A percentile compares a stretch with the other conserved stretches of the same genome.
Conservation (phyloP, 2,113 vertebrate species). For the Platichthys stellatus region DNA sequence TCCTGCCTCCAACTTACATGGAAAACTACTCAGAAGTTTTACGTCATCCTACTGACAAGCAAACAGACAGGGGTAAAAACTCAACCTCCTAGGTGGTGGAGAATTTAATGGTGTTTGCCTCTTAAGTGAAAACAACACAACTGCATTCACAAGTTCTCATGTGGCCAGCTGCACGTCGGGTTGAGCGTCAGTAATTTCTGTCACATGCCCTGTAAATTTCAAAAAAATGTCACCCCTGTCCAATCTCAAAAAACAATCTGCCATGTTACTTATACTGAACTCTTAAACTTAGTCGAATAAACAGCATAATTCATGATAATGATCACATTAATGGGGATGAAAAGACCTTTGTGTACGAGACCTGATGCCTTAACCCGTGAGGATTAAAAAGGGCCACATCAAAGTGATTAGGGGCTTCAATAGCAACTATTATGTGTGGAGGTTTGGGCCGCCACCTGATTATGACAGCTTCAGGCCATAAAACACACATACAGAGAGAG, state of each 20-base stretch:
- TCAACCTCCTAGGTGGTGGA: no score
- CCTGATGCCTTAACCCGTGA: conserved; percentile 29
- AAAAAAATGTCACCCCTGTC: no score
- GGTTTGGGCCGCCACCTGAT: conserved; percentile 41
- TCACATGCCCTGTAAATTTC: conserved; percentile 9
- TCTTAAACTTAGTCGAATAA: conserved; percentile 9
- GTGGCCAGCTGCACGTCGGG: background rate
- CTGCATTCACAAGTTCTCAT: background rate
- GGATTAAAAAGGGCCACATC: conserved; percentile 31
- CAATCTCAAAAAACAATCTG: background rate
- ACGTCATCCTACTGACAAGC: no score
- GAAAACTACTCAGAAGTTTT: no score
- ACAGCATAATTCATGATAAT: background rate
- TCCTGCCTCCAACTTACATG: no score
- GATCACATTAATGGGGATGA: conserved; percentile 1
- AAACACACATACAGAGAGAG: background rate
- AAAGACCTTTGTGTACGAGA: conserved; percentile 40
- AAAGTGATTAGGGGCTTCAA: conserved; percentile 37
- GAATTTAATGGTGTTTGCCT: background rate
- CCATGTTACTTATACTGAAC: background rate
- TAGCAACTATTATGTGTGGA: conserved; percentile 28
- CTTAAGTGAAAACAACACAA: background rate
- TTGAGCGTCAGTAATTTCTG: background rate
- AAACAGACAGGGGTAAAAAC: no score
- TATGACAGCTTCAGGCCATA: conserved; percentile 35